Base-by-base conservation (phyloP, 2,888 invertebrate species). In the Melieria crassipennis region DNA sequence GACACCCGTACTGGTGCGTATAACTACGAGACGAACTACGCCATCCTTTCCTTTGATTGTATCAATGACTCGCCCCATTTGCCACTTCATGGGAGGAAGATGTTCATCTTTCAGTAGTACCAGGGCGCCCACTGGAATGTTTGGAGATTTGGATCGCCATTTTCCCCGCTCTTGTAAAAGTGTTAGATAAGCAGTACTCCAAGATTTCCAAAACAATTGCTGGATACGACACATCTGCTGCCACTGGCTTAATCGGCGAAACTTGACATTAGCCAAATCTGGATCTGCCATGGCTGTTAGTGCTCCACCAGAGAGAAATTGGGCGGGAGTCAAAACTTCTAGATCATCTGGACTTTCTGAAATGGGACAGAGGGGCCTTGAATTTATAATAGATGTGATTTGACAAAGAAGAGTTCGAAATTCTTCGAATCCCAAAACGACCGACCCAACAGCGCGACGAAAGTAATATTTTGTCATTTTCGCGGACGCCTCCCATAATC, bases 161-260 rank as follows among this genome's bases (percentile, higher is more conserved):
- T n/a, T n/a, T n/a, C n/a, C n/a, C n/a, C 75, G 71, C 56, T 78
- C 70, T 65, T 77, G 75, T 3, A 77, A 58, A 7, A 70, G 46
- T 45, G 75, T 72, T 42, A 76, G 16, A 11, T 74, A 75, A 0
- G 56, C 65, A 9, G 4, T 66, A 13, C 68, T 78, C 73, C 73
- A 75, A 3, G 60, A 73, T 13, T 73, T 69, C 74, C 75, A 76
- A 48, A 78, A 75, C 5, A 60, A 45, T 57, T 69, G 72, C 11
- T 68, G 68, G 42, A 72, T 65, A 6, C 30, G 55, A 45, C 69
- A 69, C 13, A 76, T 68, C 5, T 58, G 57, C 60, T 77, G 76
- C 74, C 75, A 75, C 61, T 72, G 58, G 42, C 11, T 63, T 48
- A 71, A 48, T 13, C 30, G 69, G 45, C 9, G 60, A 45, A 52